These are phyloP conservation scores for Byasa hedistus DNA, from an alignment of 2,888 invertebrate species.

Conservation along the genomic window DNA sequence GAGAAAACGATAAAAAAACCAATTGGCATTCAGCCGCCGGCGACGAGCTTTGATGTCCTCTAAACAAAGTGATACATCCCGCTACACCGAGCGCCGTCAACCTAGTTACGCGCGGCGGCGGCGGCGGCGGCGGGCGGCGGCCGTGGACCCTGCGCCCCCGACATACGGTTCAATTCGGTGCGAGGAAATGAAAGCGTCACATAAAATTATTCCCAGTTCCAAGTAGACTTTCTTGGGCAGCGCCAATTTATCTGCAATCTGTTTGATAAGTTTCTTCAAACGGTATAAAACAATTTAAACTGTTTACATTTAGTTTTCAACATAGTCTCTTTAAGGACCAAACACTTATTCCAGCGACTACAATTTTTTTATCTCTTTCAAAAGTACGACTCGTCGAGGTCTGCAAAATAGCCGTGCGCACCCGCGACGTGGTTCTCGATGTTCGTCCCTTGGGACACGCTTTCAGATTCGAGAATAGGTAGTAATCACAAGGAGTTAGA, in stretches of 20 bases:
- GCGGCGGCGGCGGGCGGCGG: slow-evolving; percentile 5
- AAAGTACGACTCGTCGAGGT: too few relatives aligned
- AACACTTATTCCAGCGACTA: too few relatives aligned
- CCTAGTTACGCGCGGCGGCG: slow-evolving; percentile 25
- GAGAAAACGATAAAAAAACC: slow-evolving; percentile 68
- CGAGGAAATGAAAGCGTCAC: neutral
- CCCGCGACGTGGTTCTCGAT: too few relatives aligned
- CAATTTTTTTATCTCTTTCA: too few relatives aligned
- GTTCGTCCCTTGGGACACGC: too few relatives aligned
- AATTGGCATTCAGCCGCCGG: slow-evolving; percentile 61
- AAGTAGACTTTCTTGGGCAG: slow-evolving; percentile 14
- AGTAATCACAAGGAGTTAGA: too few relatives aligned
- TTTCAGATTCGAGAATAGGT: too few relatives aligned
- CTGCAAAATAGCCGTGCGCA: too few relatives aligned
- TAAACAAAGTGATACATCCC: slow-evolving; percentile 32
- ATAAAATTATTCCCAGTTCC: slow-evolving; percentile 13
- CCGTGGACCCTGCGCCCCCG: neutral
- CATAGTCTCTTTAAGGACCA: too few relatives aligned
- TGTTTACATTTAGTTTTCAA: too few relatives aligned
- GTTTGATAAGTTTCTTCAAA: too few relatives aligned
- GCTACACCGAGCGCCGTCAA: slow-evolving; percentile 20
- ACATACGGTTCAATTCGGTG: neutral
- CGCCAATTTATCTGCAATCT: neutral
- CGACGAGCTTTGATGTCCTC: slow-evolving; percentile 57
- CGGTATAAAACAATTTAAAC: too few relatives aligned